Base-by-base conservation (phyloP, 2,797 vertebrate species). In the Brotula barbata region DNA sequence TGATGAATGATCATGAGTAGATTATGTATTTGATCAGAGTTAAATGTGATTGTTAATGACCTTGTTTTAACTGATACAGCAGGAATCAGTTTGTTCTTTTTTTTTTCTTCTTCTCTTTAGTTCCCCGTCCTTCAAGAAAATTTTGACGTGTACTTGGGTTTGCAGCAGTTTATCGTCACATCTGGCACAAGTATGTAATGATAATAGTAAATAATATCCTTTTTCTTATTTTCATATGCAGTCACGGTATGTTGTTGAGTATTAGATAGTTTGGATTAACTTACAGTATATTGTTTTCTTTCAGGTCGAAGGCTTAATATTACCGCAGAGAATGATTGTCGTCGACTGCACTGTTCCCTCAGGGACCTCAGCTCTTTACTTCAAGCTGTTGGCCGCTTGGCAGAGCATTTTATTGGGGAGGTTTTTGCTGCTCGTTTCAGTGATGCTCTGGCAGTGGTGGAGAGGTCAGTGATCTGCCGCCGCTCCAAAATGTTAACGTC, bases 41-140 rank as follows among this genome's bases (percentile, higher is more conserved):
- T 28, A 28, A 28, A 28, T 8, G 4, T 28, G 4, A 28, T 28
- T 28, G 8, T 8, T 28, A 8, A 4, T 28, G 25, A 28, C 25
- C 4, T 4, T 4, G 4, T 28, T 28, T 4, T 28, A 28, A 28
- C 25, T 28, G 25, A 28, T 28, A 28, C 8, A 28, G 25, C 4
- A 8, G 25, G 25, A 28, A 28, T 28, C 25, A 28, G 25, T 33
- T 33, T 33, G 6, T 33, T 36, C 34, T 36, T 36, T 36, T 36
- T 36, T 36, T 11, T 59, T 50, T 6, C 20, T 13, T 33, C 16
- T 20, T 71, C 15, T 72, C 25, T 75, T 53, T 64, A 95, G 96
- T 99, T 96, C 73, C 94, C 95, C 20, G 93, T 99, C 73, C 94
- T 99, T 66, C 96, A 96, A 85, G 96, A 98, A 58, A 97, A 99